Percentiles rank a stretch among this genome's conserved stretches.
These are phyloP conservation scores for Catalaphyllia jardinei DNA, from an alignment of 64 coral and sea anemone species.

Conservation along the genomic window DNA sequence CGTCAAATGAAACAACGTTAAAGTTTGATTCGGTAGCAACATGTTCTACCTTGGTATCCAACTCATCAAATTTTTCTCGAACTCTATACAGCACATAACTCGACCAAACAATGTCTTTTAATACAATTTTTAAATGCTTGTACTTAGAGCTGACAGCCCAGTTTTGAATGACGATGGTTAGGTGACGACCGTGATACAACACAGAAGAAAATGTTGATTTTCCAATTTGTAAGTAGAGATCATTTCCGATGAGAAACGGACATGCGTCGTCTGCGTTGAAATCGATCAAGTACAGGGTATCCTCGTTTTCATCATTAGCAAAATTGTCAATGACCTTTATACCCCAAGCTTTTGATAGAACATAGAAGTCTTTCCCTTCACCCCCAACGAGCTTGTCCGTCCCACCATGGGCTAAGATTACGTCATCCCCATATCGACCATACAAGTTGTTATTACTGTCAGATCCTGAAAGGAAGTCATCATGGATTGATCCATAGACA, in stretches of 20 bases:
- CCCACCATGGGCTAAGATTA: slow-evolving; percentile 8
- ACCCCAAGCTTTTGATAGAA: slow-evolving; percentile 8
- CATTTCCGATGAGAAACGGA: slow-evolving; percentile 36
- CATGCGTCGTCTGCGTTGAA: slow-evolving; percentile 18
- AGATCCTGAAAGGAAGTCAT: slow-evolving; percentile 40
- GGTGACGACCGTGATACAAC: slow-evolving; percentile 21
- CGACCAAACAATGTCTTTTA: slow-evolving; percentile 17
- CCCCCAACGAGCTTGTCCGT: slow-evolving; percentile 15
- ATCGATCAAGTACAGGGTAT: slow-evolving; percentile 18
- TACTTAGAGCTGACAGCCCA: slow-evolving; percentile 25
- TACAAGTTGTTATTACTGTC: slow-evolving; percentile 49
- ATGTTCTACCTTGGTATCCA: neutral
- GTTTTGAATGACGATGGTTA: slow-evolving; percentile 32
- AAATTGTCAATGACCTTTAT: slow-evolving; percentile 62
- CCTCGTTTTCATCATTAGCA: slow-evolving; percentile 29
- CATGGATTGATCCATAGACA: slow-evolving; percentile 52
- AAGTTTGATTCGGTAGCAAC: no score
- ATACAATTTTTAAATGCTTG: slow-evolving; percentile 28
- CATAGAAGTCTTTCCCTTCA: slow-evolving; percentile 45
- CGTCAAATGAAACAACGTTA: no score
- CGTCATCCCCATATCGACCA: slow-evolving; percentile 36
- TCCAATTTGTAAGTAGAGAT: slow-evolving; percentile 23
- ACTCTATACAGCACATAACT: neutral
- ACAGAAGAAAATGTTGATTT: slow-evolving; percentile 11
- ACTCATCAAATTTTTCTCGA: slow-evolving; percentile 2